Base-by-base conservation (phyloP, 1,140 invertebrate species). In the Acromyrmex echinatior region DNA sequence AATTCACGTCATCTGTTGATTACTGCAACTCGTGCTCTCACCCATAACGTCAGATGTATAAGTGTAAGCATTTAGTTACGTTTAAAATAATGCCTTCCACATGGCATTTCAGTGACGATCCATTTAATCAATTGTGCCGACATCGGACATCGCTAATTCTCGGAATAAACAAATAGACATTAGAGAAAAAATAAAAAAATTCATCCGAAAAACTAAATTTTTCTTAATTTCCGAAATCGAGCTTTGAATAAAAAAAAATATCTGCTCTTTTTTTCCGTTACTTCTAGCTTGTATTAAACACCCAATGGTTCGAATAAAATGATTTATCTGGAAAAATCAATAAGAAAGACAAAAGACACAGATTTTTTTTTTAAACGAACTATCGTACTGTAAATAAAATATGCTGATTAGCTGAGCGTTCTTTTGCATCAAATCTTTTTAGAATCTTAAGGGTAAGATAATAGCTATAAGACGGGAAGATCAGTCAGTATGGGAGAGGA, bases 401-500 rank as follows among this genome's bases (percentile, higher is more conserved):
- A 62, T 21, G 7, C 3, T 68, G 3, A 35, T 70, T 51, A 49
- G 9, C 14, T 7, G 51, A 68, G 5, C 12, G 7, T 49, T 79
- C 18, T 5, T 35, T 53, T 21, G 12, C 62, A 18, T 58, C 3
- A 28, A 56, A 85, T 53, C 70, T 70, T 88, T 88, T 18, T 78
- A 95, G 92, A 93, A 80, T 31, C 84, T 95, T 9, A 94, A 94
- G 84, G 94, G 94, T 10, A 97, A 97, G 88, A 96, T 97, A n/a
- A 97, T 98, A 92, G 98, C 98, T 12, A 98, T 98, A 88, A 96
- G 98, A 18, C 95, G 99, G 45, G 99, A 99, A 95, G 99, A 99
- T 94, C 98, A 99, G 92, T 99, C 98, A 92, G 98, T 99, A 92
- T 99, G 99, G 99, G 99, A 99, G 95, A 96, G 99, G 91, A 96